Conservation (phyloP, 2,888 invertebrate genomes). For the Euzetes globulus region DNA sequence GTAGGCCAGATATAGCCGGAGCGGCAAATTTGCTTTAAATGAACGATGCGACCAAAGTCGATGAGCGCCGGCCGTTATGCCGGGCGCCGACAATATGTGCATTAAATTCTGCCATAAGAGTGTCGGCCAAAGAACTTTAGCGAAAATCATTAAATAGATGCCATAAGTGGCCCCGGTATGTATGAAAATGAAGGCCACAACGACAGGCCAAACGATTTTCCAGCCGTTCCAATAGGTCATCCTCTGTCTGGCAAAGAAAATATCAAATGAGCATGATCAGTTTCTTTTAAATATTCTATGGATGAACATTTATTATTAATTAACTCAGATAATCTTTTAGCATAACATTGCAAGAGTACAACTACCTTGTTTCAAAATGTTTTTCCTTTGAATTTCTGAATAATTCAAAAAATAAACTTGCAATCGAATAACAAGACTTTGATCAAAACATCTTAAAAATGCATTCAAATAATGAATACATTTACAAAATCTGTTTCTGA, state of each 20-base stretch:
- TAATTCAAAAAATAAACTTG: too few species aligned
- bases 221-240: conserved; percentile 4
- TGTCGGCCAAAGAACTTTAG: conserved; percentile 39
- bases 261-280: too few species aligned
- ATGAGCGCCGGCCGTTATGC: conserved; percentile 90
- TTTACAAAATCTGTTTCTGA: too few species aligned
- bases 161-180: conserved; percentile 39
- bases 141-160: conserved; percentile 38
- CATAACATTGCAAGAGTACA: too few species aligned
- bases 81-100: conserved; percentile 60
- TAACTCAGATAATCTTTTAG: too few species aligned
- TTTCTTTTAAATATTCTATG: too few species aligned
- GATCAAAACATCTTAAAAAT: too few species aligned
- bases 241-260: not conserved
- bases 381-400: too few species aligned
- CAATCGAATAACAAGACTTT: too few species aligned
- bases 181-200: conserved; percentile 37
- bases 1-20: conserved; percentile 67
- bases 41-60: conserved; percentile 84
- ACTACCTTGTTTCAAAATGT: too few species aligned
- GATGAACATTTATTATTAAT: too few species aligned
- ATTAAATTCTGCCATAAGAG: conserved; percentile 40
- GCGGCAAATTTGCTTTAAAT: conserved; percentile 79
- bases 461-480: too few species aligned
- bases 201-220: conserved; percentile 40